These are phyloP conservation scores for Phataginus tricuspis DNA, from an alignment of 2,797 vertebrate genomes.

Conservation along the genomic window DNA sequence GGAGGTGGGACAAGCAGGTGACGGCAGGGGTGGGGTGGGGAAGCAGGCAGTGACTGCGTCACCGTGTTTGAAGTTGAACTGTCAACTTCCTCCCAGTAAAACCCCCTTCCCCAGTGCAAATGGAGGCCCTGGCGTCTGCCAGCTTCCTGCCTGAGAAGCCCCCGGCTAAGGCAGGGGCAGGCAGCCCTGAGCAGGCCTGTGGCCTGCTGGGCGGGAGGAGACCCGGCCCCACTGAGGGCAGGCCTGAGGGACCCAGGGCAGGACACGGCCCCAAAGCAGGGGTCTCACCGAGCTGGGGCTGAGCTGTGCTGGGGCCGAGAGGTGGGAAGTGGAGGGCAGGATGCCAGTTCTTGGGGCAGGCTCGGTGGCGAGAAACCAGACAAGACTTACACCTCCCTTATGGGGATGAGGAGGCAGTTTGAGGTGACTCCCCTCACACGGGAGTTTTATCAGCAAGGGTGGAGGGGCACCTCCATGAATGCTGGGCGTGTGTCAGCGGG, in stretches of 20 bases:
- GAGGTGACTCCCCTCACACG: background rate
- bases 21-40: conserved; percentile 64
- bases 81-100: conserved; percentile 70
- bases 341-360: background rate
- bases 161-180: background rate
- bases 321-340: background rate
- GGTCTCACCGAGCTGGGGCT: background rate
- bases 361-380: background rate
- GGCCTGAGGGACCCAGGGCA: background rate
- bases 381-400: accelerated
- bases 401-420: background rate
- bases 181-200: background rate
- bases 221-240: background rate
- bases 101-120: conserved; percentile 25
- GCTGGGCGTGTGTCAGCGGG: background rate
- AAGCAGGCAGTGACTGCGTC: conserved; percentile 81
- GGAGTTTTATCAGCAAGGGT: background rate
- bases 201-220: too few species aligned
- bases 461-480: background rate
- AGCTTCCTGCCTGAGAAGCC: conserved; percentile 47
- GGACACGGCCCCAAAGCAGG: accelerated
- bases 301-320: background rate
- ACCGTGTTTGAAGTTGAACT: conserved; percentile 78
- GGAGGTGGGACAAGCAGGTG: conserved; percentile 61
- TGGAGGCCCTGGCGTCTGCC: background rate